phyloP scores from a whole-genome alignment of 2,797 vertebrate genomes.

The Luscinia megarhynchos region DNA sequence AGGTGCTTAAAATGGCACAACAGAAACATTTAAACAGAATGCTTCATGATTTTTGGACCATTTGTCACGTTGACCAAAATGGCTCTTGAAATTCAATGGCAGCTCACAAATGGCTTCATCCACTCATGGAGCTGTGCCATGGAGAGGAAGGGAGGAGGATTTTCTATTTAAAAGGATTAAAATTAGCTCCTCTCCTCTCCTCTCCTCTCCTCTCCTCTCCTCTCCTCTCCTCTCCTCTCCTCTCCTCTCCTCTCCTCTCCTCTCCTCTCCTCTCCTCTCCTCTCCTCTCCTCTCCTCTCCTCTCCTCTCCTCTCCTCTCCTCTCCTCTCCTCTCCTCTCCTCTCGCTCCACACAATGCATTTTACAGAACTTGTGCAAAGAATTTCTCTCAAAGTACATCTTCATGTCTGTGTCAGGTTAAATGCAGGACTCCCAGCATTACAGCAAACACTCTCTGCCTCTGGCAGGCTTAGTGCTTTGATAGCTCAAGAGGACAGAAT shows the following conservation, averaged over 20 bases:
- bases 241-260: too few species aligned
- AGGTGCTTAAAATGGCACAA: background rate
- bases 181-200: background rate
- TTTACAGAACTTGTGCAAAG: background rate
- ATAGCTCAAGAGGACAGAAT: background rate
- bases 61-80: background rate
- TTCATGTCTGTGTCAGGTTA: background rate
- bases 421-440: background rate
- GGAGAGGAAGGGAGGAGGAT: background rate
- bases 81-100: background rate
- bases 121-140: rapidly evolving
- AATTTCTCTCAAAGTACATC: background rate
- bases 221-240: too few species aligned
- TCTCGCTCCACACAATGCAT: background rate
- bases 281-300: too few species aligned
- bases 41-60: background rate
- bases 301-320: background rate
- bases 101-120: background rate
- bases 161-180: background rate
- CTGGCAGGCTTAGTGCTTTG: background rate
- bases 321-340: background rate
- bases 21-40: background rate
- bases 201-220: too few species aligned
- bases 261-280: too few species aligned
- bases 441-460: background rate